These are phyloP conservation scores for Plebejus melissa DNA, from an alignment of 2,888 invertebrate species.

Conservation along the genomic window DNA sequence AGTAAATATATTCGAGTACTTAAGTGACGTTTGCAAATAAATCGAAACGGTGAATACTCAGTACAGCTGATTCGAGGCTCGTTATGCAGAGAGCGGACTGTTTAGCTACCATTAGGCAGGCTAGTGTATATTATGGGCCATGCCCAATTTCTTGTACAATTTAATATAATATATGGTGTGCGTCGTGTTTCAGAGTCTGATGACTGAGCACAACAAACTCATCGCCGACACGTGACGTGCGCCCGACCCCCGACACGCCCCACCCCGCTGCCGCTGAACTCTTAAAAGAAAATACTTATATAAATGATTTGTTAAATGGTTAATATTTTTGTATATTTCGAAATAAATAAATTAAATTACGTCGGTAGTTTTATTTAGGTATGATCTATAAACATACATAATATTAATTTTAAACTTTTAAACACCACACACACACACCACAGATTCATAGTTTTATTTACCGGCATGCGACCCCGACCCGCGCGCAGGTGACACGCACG, in stretches of 20 bases:
- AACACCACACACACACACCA: background rate
- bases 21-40: no score
- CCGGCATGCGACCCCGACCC: no score
- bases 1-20: no score
- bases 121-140: no score
- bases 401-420: no score
- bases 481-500: no score
- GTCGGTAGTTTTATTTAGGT: background rate
- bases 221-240: constrained; percentile 48
- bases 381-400: background rate
- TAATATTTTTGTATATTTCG: constrained; percentile 19
- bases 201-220: constrained; percentile 78
- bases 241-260: background rate
- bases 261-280: background rate
- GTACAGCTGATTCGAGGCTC: background rate
- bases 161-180: background rate
- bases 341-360: background rate
- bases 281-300: background rate
- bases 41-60: background rate
- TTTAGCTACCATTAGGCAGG: no score
- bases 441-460: background rate
- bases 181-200: constrained; percentile 72
- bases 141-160: no score
- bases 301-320: background rate
- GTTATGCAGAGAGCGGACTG: no score